Evolutionary conservation across 2,797 vertebrate species (phyloP), one percentile per base, ranked within the genome.

Genomic region (Lophotriccus pileatus): DNA sequence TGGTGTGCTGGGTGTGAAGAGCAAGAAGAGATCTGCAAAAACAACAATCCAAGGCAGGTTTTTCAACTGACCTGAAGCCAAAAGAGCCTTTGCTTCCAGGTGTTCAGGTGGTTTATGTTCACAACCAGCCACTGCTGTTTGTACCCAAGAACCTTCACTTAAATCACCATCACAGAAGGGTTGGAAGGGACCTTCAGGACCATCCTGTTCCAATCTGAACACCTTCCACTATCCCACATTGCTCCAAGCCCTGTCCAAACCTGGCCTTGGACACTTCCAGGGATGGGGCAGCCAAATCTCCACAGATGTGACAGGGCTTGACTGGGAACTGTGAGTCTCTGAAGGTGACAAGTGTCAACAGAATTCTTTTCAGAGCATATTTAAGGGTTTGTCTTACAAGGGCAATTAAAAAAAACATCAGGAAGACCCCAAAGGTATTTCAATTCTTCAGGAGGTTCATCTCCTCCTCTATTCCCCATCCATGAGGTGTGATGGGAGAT

Each of bases 271-370:
- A 62, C 59, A 41, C 59, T 62, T 10, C 59, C 27, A 62, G 37
- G 59, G 59, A 30, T 22, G 27, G 27, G 12, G 27, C 27, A 41
- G 27, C 19, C 24, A 8, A 23, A 23, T 7, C 39, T 27, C 46
- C 30, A 59, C 5, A 50, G 32, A 79, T 14, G 14, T 2, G 1
- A 55, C 1, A 3, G 56, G 1, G 3, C 46, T 1, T 7, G 24
- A 37, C 17, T 16, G 43, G 21, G 17, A 43, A 58, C 36, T 70
- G 6, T 2, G 68, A 64, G 24, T 27, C 36, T 93, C 34, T 34
- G 74, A 66, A 76, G 46, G 37, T 66, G 46, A 47, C 16, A 79
- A 34, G 24, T 5, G 14, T 3, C 22, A 79, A 32, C 2, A 88
- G 72, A 92, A 63, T 7, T 18, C 7, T 69, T 64, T 25, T 53